Evolutionary conservation across 92 coral and sea anemone genomes (phyloP), one percentile per base, ranked within the genome.

Genomic region (Hydrozoanthus gracilis): DNA sequence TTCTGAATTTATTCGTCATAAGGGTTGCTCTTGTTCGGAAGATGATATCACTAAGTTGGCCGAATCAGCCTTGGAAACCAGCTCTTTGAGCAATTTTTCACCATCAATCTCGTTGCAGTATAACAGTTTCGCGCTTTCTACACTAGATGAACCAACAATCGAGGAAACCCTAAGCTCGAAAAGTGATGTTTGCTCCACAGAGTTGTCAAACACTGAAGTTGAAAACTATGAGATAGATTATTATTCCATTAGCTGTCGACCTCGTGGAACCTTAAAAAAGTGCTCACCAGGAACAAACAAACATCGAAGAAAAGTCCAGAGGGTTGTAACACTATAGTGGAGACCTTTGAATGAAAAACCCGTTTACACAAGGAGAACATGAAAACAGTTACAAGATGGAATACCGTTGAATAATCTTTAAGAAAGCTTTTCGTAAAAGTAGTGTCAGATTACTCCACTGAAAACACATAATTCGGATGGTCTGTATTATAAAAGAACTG

Each of bases 11-110:
- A 68, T 35, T 68, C 73, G 73, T 15, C 73, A 68, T 68, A 68
- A 68, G 11, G 73, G 73, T 27, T 73, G 78, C 16, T 9, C 20
- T 16, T 46, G 78, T 73, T 73, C 56, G 47, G 77, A 73, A 15
- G 77, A 73, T 13, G 78, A 73, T 12, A 16, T 49, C 12, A 47
- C 78, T 1, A 73, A 73, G 11, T 8, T 47, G 4, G 51, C 78
- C 39, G 78, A 47, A 73, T 73, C 78, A 73, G 78, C 55, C n/a
- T 8, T 14, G 60, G 78, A 73, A 6, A 6, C 46, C 73, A 68
- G 73, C 44, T 18, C 44, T 7, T 67, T 45, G 12, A 3, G 27
- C 13, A 48, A 68, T 6, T 68, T 9, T 68, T 68, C 73, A 68
- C 48, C 73, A 20, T 20, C 73, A 7, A 7, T 68, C 39, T 68